Percentiles rank a stretch among this genome's conserved stretches.
phyloP scores from a whole-genome alignment of 2,113 vertebrate genomes.

The Megaceryle torquata region DNA sequence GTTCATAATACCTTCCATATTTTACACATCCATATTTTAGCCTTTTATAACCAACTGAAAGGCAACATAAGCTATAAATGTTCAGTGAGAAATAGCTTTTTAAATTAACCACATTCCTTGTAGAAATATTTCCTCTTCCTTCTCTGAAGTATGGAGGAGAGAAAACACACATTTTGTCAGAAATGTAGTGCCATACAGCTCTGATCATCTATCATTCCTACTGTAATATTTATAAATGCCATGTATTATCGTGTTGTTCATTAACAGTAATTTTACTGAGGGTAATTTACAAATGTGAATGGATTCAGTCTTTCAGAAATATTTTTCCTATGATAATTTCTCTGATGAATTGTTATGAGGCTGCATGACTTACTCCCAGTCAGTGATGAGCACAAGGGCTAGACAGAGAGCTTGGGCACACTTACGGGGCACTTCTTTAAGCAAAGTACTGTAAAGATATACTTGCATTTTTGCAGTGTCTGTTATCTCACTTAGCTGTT shows the following conservation, averaged over 20 bases:
- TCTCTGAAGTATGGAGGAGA: not conserved
- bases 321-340: not conserved
- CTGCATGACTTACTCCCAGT: not conserved
- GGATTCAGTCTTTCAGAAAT: not conserved
- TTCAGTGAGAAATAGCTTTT: not conserved
- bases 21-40: not conserved
- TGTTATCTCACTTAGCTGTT: not conserved
- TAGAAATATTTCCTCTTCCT: not conserved
- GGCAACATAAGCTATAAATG: not conserved
- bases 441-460: not conserved
- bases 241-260: not conserved
- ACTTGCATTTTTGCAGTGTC: not conserved
- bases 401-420: not conserved
- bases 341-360: not conserved
- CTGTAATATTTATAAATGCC: not conserved
- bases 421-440: not conserved
- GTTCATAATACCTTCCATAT: not conserved
- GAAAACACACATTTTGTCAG: not conserved
- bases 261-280: not conserved
- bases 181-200: not conserved
- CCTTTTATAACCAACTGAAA: not conserved
- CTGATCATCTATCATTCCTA: not conserved
- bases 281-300: not conserved
- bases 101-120: not conserved
- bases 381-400: not conserved